Base-by-base conservation (phyloP, 2,888 invertebrate species). In the Drosophila barbarae region DNA sequence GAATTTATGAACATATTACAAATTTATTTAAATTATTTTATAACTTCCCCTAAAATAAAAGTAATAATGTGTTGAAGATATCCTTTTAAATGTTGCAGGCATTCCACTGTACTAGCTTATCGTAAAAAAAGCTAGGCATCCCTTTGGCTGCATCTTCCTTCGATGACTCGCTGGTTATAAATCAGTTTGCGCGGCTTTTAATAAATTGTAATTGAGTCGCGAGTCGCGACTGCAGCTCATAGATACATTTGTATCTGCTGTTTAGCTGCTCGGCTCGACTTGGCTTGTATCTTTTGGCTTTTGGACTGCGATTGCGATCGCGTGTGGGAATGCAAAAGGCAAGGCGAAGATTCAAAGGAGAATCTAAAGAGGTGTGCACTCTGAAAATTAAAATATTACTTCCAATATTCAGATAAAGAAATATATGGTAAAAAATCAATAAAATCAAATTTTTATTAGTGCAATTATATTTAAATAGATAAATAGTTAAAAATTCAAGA, bases 131-230 rank as follows among this genome's bases (percentile, higher is more conserved):
- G 1, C 39, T 65, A 51, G 54, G 35, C 57, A 52, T 41, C 51
- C 44, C 53, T 61, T 61, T 34, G 46, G 60, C 47, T 18, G 35
- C 41, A 28, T 47, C 69, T 69, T 50, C 54, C 59, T 42, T 13
- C 30, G 41, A 54, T 35, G 67, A 57, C 44, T 58, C 49, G 44
- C 36, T 65, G 82, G 76, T 77, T 82, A 82, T 82, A 82, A 82
- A 82, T 82, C 82, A 82, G 84, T 81, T 67, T 80, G 80, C 55
- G 80, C 82, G 80, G 71, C 80, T 82, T 82, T 82, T 82, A 82
- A 82, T 84, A 82, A 82, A 82, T 84, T 82, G 82, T 82, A 82
- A 82, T 86, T 87, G 87, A 87, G 87, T 86, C 83, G 86, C 87
- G 82, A 80, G 77, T 76, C 69, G 77, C 79, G 74, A 63, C 69